Conservation (phyloP, 2,797 vertebrate genomes). For the Chaetophractus vellerosus region DNA sequence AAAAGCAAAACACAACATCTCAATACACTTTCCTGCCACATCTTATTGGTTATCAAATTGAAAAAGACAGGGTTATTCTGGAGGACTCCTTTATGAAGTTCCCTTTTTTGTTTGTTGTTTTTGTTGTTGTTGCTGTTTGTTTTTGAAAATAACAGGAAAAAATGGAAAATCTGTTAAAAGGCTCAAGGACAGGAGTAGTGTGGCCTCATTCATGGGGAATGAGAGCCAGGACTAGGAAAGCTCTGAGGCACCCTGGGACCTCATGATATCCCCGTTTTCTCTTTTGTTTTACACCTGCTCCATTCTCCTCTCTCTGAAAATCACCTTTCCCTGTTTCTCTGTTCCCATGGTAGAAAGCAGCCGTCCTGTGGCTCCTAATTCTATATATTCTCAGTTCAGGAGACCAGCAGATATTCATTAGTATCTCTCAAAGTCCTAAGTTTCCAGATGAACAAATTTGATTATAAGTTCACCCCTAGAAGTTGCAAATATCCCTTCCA, state of each 20-base stretch:
- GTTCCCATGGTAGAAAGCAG: neutral
- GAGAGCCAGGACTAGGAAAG: neutral
- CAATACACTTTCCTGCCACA: neutral
- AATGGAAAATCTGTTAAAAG: neutral
- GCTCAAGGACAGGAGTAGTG: neutral
- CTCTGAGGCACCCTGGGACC: neutral
- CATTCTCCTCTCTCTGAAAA: slow-evolving; percentile 21
- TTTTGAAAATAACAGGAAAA: slow-evolving; percentile 31
- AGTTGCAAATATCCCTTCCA: neutral
- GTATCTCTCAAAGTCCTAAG: neutral
- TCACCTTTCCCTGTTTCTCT: slow-evolving; percentile 1
- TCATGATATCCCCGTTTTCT: neutral
- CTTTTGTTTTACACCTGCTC: neutral
- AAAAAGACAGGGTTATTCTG: slow-evolving; percentile 11
- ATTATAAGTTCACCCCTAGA: neutral
- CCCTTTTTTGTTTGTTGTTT: neutral
- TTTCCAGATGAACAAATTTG: neutral
- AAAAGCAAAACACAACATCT: slow-evolving; percentile 36
- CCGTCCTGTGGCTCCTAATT: neutral
- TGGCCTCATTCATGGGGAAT: neutral
- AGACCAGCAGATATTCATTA: neutral
- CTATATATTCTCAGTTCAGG: slow-evolving; percentile 5
- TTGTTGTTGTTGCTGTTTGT: no score
- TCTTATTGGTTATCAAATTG: neutral
- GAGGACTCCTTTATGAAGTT: neutral